phyloP scores from a whole-genome alignment of 2,797 vertebrate species.

The Alauda arvensis region DNA sequence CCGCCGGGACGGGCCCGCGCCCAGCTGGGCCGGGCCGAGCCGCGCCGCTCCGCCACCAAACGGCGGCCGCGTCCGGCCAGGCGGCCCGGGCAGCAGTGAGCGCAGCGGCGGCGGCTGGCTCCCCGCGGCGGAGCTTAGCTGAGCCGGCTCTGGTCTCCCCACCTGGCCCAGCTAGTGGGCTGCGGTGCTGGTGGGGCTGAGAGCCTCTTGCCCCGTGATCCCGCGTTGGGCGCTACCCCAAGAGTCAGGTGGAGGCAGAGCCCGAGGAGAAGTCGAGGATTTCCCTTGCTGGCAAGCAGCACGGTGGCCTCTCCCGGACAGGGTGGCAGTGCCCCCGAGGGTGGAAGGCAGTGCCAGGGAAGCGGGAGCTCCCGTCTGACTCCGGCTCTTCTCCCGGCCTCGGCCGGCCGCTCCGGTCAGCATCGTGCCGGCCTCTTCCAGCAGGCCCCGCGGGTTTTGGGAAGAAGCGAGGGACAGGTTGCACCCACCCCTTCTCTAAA shows the following conservation, averaged over 20 bases:
- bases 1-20: not conserved
- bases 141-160: not conserved
- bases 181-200: not conserved
- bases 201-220: not conserved
- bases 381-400: not conserved
- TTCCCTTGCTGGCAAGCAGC: not conserved
- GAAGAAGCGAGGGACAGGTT: not conserved
- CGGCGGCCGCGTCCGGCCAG: not conserved
- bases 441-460: not conserved
- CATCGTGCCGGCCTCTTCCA: not conserved
- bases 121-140: not conserved
- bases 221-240: not conserved
- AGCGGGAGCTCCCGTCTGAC: not conserved
- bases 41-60: not conserved
- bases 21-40: not conserved
- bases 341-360: not conserved
- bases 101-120: rapidly evolving
- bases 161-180: not conserved
- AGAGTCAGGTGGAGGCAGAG: not conserved
- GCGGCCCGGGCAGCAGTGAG: not conserved
- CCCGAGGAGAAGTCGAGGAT: not conserved
- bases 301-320: not conserved
- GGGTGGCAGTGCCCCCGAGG: not conserved
- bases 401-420: not conserved
- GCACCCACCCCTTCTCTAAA: not conserved